Evolutionary conservation across 2,113 vertebrate genomes (phyloP), one percentile per base, ranked within the genome.

Genomic region (Scomber japonicus): DNA sequence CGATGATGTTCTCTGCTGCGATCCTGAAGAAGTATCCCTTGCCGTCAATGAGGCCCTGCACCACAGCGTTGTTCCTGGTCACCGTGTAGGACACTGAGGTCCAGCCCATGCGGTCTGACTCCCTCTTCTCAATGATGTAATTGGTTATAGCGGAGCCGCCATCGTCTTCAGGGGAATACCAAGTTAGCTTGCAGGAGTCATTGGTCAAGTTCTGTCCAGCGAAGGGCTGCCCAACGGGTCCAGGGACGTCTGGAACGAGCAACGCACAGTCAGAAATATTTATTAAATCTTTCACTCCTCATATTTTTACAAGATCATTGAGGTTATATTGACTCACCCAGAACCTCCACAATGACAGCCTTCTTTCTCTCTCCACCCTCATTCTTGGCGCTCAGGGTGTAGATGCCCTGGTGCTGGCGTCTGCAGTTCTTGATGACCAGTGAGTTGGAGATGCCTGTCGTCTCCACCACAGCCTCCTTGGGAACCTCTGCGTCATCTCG

Each of bases 1-100:
- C 98, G 60, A 99, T 98, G 71, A 97, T 97, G 91, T 99, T 99
- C 93, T 99, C 98, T 21, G 98, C 96, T 44, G 98, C 98, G 65
- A 99, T 98, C 91, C 98, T 96, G 94, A 99, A 99, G 86, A 97
- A 99, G 91, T 99, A 99, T 56, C 96, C 95, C 91, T 97, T 98
- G 17, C 97, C 97, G 81, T 98, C 92, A 24, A 95, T 93, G 65
- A 99, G 96, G 61, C 97, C 97, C 91, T 99, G 98, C 62, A 98
- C 93, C 3, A 97, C 96, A n/a, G 98, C 98, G 67, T 98, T 99
- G 78, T 99, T 97, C 73, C 98, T 95, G 0, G 98, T 99, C 78
- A 99, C 98, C 0, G 97, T 99, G 86, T 94, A 98, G 61, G 95
- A 96, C 79, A 99, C 98, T 2, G 98, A 97, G 55, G 98, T 98